Base-by-base conservation (phyloP, 2,888 invertebrate genomes). In the Dryomyza anilis region DNA sequence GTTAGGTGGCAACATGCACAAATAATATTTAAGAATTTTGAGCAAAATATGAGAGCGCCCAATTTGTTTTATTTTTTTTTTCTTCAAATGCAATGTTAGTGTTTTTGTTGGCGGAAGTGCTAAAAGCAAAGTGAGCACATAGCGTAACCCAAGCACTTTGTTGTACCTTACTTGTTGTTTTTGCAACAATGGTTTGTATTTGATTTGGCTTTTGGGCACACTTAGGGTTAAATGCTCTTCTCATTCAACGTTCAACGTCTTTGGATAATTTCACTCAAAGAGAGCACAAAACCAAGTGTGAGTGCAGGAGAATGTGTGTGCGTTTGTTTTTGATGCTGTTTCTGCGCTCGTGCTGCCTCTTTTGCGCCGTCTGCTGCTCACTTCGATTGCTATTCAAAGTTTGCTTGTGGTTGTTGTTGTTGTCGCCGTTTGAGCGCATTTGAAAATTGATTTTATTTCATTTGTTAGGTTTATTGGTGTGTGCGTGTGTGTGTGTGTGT, bases 381-480 rank as follows among this genome's bases (percentile, higher is more conserved):
- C 39, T 5, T 16, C 23, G n/a, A n/a, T n/a, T n/a, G n/a, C n/a
- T n/a, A n/a, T n/a, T n/a, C n/a, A 46, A 29, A 25, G 29, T 58
- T 57, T 62, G 46, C 61, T 39, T 57, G 29, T 50, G 56, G 52
- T 33, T 39, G 39, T 55, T 60, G 55, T 36, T 56, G 16, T 48
- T 56, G 55, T n/a, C 45, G 25, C 46, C 30, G 39, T 55, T 66
- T 69, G 66, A 67, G 68, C 68, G 63, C 64, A 62, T 64, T 63
- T 65, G 52, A 76, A 76, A 79, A 79, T 80, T 80, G 79, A 78
- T 79, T 79, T 80, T 78, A 80, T 79, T 79, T 79, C 79, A 79
- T 78, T 79, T 78, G 79, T 79, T 77, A n/a, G n/a, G n/a, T n/a
- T n/a, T n/a, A n/a, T n/a, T n/a, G n/a, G n/a, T n/a, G n/a, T n/a